phyloP scores from a whole-genome alignment of 1,140 invertebrate genomes.

The Temnothorax nylanderi region DNA sequence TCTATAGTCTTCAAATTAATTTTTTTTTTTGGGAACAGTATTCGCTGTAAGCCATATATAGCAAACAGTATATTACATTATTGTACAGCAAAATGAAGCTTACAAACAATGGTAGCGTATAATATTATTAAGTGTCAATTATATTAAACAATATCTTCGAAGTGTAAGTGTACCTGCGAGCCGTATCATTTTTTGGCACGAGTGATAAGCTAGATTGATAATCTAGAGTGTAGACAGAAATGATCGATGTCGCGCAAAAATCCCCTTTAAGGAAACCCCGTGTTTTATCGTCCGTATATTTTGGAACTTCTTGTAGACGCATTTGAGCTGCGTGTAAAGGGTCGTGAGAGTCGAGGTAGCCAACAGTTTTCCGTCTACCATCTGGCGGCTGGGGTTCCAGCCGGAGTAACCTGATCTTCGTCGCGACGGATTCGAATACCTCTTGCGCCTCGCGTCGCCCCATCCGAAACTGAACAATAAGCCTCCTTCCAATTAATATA shows the following conservation, averaged over 20 bases:
- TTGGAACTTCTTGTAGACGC: constrained; percentile 34
- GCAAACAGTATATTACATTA: neutral
- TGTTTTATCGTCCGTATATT: constrained; percentile 38
- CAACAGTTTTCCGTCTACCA: constrained; percentile 81
- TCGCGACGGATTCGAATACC: constrained; percentile 78
- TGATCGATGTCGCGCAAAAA: neutral
- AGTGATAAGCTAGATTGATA: neutral
- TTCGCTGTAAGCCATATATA: neutral
- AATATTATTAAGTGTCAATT: constrained; percentile 1
- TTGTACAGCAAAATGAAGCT: neutral
- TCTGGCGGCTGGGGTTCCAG: constrained; percentile 78
- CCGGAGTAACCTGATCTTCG: constrained; percentile 80
- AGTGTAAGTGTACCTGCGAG: neutral
- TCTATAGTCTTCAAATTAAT: neutral
- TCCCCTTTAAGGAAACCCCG: neutral
- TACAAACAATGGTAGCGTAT: neutral
- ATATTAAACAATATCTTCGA: neutral
- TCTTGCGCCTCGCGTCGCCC: constrained; percentile 66
- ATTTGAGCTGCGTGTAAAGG: constrained; percentile 67
- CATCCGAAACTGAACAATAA: constrained; percentile 21
- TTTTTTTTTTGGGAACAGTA: neutral
- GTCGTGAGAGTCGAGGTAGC: constrained; percentile 72
- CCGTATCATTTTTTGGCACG: neutral
- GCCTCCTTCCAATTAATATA: constrained; percentile 3
- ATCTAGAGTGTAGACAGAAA: neutral